Evolutionary conservation across 2,113 vertebrate genomes (phyloP).

Genomic region (Nannobrachium achirus): DNA sequence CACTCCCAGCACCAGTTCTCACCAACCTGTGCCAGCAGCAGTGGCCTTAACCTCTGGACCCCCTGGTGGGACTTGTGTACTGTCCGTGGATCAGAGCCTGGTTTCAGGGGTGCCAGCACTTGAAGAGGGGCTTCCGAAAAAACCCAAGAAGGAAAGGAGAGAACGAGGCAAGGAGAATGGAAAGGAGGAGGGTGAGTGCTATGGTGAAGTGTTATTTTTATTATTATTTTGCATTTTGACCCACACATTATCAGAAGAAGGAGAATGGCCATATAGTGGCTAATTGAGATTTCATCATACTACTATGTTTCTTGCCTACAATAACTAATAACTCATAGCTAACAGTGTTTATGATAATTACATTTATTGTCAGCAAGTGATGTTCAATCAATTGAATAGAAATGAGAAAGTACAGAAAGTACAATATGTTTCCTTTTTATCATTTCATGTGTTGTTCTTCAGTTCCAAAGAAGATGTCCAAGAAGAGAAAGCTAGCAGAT

Average conservation of each 20-base stretch:
- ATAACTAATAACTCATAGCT: too few species aligned
- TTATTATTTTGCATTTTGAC: not conserved
- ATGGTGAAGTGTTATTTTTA: not conserved
- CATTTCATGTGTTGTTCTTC: not conserved
- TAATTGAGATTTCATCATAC: too few species aligned
- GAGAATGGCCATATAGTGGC: too few species aligned
- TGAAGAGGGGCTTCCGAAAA: slow-evolving; percentile 78
- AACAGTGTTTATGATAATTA: too few species aligned
- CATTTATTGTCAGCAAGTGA: too few species aligned
- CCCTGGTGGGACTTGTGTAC: slow-evolving; percentile 48
- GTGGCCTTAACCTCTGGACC: slow-evolving; percentile 51
- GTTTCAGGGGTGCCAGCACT: slow-evolving; percentile 56
- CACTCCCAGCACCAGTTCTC: slow-evolving; percentile 59
- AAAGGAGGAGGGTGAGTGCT: slow-evolving; percentile 82
- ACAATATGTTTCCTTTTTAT: not conserved
- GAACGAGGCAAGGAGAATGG: slow-evolving; percentile 87
- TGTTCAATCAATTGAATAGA: too few species aligned
- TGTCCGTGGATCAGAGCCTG: slow-evolving; percentile 59
- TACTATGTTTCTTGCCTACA: too few species aligned
- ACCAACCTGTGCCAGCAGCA: slow-evolving; percentile 49
- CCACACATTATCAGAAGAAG: too few species aligned
- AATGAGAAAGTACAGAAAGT: too few species aligned
- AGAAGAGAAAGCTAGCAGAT: slow-evolving; percentile 84
- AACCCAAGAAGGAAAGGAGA: slow-evolving; percentile 84
- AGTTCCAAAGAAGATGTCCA: slow-evolving; percentile 87